Evolutionary conservation across 2,113 vertebrate species (phyloP).

Genomic region (Rhinolophus ferrumequinum): DNA sequence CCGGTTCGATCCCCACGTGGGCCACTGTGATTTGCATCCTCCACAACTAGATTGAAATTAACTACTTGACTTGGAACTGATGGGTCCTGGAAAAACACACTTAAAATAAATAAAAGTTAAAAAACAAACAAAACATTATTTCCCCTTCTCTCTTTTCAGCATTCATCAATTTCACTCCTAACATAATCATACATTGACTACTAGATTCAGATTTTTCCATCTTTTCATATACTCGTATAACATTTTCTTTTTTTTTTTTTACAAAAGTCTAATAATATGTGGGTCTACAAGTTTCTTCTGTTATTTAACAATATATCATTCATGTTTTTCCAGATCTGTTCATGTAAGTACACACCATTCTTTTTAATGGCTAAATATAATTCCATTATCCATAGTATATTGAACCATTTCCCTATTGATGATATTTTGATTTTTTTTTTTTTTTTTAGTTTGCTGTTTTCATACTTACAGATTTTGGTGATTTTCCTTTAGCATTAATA

Average conservation of each 20-base stretch:
- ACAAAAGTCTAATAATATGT: background rate
- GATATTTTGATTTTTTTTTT: conserved; percentile 26
- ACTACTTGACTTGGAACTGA: too few species aligned
- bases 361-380: background rate
- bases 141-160: background rate
- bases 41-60: too few species aligned
- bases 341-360: background rate
- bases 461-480: background rate
- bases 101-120: too few species aligned
- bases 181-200: background rate
- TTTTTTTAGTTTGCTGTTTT: background rate
- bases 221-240: background rate
- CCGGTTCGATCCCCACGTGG: too few species aligned
- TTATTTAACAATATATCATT: background rate
- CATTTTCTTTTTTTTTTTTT: background rate
- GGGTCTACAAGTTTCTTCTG: background rate
- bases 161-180: background rate
- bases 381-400: background rate
- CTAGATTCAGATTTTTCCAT: background rate
- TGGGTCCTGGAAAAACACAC: too few species aligned
- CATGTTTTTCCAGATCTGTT: background rate
- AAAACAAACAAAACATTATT: background rate
- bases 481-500: conserved; percentile 1
- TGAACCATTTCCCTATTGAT: background rate
- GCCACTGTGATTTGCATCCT: too few species aligned